A percentile compares a stretch with the other conserved stretches of the same genome.
Evolutionary conservation across 2,888 invertebrate genomes (phyloP).

Genomic region (Diadegma fenestrale): DNA sequence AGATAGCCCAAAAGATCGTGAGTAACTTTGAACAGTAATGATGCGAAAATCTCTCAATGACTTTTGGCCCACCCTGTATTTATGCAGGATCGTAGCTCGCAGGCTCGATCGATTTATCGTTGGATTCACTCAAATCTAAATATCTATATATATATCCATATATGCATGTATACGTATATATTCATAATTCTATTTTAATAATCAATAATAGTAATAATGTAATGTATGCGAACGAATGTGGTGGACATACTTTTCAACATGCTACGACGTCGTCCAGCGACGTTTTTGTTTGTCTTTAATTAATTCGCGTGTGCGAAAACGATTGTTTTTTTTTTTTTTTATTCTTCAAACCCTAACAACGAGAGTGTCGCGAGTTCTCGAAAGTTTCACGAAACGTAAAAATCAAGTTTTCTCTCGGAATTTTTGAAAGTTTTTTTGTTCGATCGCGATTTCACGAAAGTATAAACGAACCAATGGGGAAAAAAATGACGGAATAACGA

Average conservation of each 20-base stretch:
- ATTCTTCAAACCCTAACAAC: slow-evolving; percentile 33
- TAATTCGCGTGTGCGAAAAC: slow-evolving; percentile 57
- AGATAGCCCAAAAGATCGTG: background rate
- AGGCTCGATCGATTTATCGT: slow-evolving; percentile 46
- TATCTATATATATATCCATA: slow-evolving; percentile 61
- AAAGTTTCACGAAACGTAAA: background rate
- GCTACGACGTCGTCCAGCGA: slow-evolving; percentile 70
- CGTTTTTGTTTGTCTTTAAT: slow-evolving; percentile 41
- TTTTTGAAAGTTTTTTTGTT: background rate
- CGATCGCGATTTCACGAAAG: background rate
- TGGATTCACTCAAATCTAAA: slow-evolving; percentile 63
- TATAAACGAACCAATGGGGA: background rate
- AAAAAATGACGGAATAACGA: too few species aligned
- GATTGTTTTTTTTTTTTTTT: slow-evolving; percentile 14
- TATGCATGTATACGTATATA: slow-evolving; percentile 30
- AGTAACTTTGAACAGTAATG: background rate
- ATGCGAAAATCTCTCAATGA: background rate
- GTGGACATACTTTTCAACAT: slow-evolving; percentile 65
- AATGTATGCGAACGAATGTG: slow-evolving; percentile 67
- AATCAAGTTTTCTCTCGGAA: background rate
- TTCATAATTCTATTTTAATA: slow-evolving; percentile 22
- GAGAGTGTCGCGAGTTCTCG: slow-evolving; percentile 55
- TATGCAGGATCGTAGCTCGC: slow-evolving; percentile 22
- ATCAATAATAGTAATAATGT: slow-evolving; percentile 48
- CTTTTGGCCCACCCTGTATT: background rate